Evolutionary conservation across 1,140 invertebrate genomes (phyloP).

Genomic region (Lamellibrachia luymesi): DNA sequence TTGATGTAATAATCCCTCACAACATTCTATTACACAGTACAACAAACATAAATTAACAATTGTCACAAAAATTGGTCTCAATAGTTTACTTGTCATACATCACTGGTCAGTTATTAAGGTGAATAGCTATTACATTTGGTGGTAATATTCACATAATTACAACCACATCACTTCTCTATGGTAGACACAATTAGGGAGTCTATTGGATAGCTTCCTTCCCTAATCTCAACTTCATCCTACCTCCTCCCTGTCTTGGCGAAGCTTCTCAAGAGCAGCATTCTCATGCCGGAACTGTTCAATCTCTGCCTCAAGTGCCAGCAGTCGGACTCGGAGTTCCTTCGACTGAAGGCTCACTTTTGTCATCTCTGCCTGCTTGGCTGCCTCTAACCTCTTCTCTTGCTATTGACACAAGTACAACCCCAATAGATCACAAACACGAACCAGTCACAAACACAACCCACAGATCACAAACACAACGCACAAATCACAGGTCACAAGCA

Average conservation of each 20-base stretch:
- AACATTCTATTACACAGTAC: no score
- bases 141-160: neutral
- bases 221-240: constrained; percentile 29
- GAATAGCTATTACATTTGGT: no score
- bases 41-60: no score
- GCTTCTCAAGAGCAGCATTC: constrained; percentile 48
- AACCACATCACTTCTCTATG: neutral
- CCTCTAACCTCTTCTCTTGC: constrained; percentile 29
- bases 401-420: constrained; percentile 28
- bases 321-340: constrained; percentile 50
- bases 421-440: constrained; percentile 14
- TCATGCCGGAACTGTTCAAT: constrained; percentile 54
- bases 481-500: neutral
- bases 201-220: no score
- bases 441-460: constrained; percentile 15
- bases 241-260: constrained; percentile 52
- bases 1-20: no score
- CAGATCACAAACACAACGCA: neutral
- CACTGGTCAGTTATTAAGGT: no score
- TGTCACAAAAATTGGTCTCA: neutral
- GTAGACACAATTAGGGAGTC: neutral
- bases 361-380: constrained; percentile 23
- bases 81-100: no score
- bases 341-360: constrained; percentile 46
- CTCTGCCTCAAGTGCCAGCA: constrained; percentile 51